Evolutionary conservation across 2,888 invertebrate genomes (phyloP), one percentile per base, ranked within the genome.

Genomic region (Eupithecia centaureata): DNA sequence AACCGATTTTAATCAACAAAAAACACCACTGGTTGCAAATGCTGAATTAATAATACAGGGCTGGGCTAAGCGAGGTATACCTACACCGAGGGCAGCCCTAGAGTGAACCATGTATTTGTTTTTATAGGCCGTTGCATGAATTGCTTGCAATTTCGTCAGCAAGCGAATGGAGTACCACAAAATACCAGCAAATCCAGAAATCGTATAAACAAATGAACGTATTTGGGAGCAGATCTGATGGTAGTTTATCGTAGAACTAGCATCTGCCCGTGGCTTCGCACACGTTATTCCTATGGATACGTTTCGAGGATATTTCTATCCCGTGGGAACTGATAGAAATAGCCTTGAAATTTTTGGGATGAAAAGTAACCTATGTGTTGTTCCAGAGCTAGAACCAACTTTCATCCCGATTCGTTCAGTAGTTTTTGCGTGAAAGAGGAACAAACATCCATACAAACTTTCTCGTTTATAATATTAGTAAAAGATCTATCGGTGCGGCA

Each of bases 1-100:
- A 66, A 65, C 66, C 67, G 59, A 64, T 67, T 70, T 61, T 70
- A 70, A 70, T 70, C 67, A 70, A 70, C 69, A 69, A 67, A 68
- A 70, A 70, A 67, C 66, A 67, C 58, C 25, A 59, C 22, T 47
- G 57, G 56, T 32, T 54, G 57, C 61, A 42, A 54, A 58, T 33
- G 33, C 64, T 67, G 63, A 67, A 70, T 70, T 61, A 67, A 60
- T 67, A 64, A 70, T 67, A 52, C 52, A 61, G 22, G 51, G 42
- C 25, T 35, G 33, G 61, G 28, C 28, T 22, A 58, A 61, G 35
- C 58, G 27, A 15, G 22, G 60, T 35, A 52, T 22, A 33, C 8
- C 35, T 35, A 7, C 54, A 33, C 33, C 18, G 38, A 63, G 33
- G 54, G 57, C 4, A 60, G 67, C 12, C 61, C 64, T n/a, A 47